phyloP scores from a whole-genome alignment of 1,140 invertebrate genomes.

The Trichogramma pretiosum region DNA sequence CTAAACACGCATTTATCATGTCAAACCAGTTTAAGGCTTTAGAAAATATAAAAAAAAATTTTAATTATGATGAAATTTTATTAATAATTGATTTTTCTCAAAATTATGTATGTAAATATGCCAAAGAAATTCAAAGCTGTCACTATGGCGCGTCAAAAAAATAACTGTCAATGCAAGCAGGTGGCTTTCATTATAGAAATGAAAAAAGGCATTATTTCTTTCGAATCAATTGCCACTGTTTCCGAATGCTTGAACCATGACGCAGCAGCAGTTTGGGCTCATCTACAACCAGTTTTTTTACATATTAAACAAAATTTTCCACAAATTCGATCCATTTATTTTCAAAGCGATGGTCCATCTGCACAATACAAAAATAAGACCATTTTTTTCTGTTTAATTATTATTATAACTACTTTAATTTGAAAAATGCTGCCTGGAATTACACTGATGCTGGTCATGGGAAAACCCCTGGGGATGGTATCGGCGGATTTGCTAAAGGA shows the following conservation, averaged over 20 bases:
- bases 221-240: neutral
- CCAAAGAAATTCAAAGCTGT: neutral
- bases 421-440: conserved; percentile 19
- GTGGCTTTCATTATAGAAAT: neutral
- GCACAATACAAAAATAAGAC: neutral
- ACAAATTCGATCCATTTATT: neutral
- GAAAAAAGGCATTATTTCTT: neutral
- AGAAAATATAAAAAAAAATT: neutral
- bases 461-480: conserved; percentile 39
- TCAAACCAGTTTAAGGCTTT: neutral
- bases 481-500: conserved; percentile 38
- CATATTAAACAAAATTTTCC: neutral
- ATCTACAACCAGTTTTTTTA: neutral
- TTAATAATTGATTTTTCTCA: conserved; percentile 4
- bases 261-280: neutral
- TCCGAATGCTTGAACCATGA: neutral
- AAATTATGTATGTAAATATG: conserved; percentile 2
- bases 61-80: neutral
- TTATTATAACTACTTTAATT: neutral
- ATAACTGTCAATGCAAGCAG: neutral
- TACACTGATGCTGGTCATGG: conserved; percentile 41
- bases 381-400: neutral
- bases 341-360: neutral
- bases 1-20: neutral
- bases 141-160: conserved; percentile 4